A percentile compares a stretch with the other conserved stretches of the same genome.
These are phyloP conservation scores for Patiria miniata DNA, from an alignment of 35 echinoderm and acorn worm species.

Conservation along the genomic window DNA sequence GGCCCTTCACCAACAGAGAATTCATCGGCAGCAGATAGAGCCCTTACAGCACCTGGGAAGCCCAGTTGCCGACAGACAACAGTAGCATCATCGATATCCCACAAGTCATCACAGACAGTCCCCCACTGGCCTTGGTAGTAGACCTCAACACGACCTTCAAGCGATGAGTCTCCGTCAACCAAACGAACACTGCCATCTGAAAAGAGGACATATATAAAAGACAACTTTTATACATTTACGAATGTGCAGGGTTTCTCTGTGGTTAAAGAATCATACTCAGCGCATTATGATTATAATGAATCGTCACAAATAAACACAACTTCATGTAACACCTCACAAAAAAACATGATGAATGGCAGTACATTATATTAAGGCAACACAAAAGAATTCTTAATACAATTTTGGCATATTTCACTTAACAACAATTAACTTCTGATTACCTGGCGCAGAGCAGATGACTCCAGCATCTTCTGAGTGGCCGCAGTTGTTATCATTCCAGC, in stretches of 20 bases:
- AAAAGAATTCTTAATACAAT: background rate
- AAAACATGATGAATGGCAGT: background rate
- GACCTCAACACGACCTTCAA: constrained; percentile 19
- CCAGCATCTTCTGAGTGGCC: no score
- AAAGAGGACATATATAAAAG: background rate
- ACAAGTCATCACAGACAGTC: constrained; percentile 16
- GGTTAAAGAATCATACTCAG: no score
- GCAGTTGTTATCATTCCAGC: no score
- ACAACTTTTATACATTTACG: background rate
- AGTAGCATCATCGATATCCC: background rate
- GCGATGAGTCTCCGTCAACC: background rate
- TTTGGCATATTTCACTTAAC: background rate
- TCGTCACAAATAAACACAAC: background rate
- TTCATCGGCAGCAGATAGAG: background rate
- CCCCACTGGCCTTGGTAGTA: constrained; percentile 35
- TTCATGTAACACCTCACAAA: background rate
- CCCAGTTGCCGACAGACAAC: constrained; percentile 22
- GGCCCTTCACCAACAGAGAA: constrained; percentile 30
- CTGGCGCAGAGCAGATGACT: no score
- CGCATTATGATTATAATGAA: background rate
- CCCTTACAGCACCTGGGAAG: constrained; percentile 19
- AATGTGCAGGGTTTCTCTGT: background rate
- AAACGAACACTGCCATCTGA: constrained; percentile 21
- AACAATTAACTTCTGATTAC: background rate
- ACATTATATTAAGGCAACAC: background rate